phyloP scores from a whole-genome alignment of 2,797 vertebrate species.

The Enteromius trimaculatus region DNA sequence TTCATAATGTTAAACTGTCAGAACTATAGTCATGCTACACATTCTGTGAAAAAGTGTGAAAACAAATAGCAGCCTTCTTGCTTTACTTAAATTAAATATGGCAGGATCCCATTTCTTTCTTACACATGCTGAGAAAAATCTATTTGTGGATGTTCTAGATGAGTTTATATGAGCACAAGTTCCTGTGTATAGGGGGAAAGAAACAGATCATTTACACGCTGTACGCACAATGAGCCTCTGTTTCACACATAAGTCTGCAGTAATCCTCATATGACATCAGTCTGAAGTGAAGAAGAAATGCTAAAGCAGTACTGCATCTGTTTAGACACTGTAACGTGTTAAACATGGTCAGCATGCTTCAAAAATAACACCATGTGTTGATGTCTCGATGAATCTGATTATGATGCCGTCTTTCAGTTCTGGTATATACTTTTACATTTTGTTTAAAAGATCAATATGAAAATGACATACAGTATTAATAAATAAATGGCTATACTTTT shows the following conservation, averaged over 20 bases:
- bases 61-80: constrained; percentile 3
- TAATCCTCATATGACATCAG: constrained; percentile 30
- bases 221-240: constrained; percentile 17
- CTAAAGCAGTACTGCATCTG: constrained; percentile 26
- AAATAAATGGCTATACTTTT: neutral
- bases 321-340: constrained; percentile 27
- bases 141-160: constrained; percentile 36
- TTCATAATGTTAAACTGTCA: neutral
- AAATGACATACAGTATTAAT: neutral
- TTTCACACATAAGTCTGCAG: constrained; percentile 24
- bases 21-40: neutral
- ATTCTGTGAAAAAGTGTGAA: neutral
- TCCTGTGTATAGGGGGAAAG: neutral
- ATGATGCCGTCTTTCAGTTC: neutral
- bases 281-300: constrained; percentile 27
- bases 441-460: neutral
- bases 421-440: neutral
- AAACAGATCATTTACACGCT: neutral
- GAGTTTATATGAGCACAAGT: constrained; percentile 37
- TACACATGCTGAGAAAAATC: constrained; percentile 12
- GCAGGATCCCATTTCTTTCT: constrained; percentile 9
- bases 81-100: neutral
- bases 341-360: constrained; percentile 48
- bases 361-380: constrained; percentile 47
- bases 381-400: constrained; percentile 46